phyloP scores from a whole-genome alignment of 2,113 vertebrate species.

The Microcebus griseorufus region DNA sequence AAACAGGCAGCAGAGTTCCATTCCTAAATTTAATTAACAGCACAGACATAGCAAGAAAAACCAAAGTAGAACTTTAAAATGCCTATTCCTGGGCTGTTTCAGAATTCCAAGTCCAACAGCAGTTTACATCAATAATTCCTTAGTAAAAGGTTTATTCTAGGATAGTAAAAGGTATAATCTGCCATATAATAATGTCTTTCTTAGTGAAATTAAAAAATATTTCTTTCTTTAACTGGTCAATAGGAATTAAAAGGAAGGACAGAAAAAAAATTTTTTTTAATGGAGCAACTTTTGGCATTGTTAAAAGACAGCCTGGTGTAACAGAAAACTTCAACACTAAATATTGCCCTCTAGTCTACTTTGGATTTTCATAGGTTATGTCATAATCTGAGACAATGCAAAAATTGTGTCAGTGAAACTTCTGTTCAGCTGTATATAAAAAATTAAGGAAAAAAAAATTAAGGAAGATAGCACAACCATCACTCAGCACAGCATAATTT shows the following conservation, averaged over 20 bases:
- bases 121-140: not conserved
- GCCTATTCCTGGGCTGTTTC: not conserved
- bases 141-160: not conserved
- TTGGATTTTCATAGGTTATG: not conserved
- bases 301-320: constrained; percentile 33
- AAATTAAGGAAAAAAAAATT: not conserved
- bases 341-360: not conserved
- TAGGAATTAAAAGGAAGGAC: not conserved
- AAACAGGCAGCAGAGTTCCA: not conserved
- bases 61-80: not conserved
- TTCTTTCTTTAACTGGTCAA: not conserved
- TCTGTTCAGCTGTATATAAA: not conserved
- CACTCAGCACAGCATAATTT: constrained; percentile 55
- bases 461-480: not conserved
- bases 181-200: not conserved
- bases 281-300: not conserved
- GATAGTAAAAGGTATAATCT: not conserved
- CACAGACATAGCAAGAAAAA: not conserved
- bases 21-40: constrained; percentile 29
- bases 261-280: not conserved
- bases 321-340: not conserved
- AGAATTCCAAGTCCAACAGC: not conserved
- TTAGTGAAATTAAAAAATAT: not conserved
- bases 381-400: not conserved
- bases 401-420: not conserved